A percentile compares a stretch with the other conserved stretches of the same genome.
Conservation (phyloP, 2,888 invertebrate genomes). For the Drosophila infuscata region DNA sequence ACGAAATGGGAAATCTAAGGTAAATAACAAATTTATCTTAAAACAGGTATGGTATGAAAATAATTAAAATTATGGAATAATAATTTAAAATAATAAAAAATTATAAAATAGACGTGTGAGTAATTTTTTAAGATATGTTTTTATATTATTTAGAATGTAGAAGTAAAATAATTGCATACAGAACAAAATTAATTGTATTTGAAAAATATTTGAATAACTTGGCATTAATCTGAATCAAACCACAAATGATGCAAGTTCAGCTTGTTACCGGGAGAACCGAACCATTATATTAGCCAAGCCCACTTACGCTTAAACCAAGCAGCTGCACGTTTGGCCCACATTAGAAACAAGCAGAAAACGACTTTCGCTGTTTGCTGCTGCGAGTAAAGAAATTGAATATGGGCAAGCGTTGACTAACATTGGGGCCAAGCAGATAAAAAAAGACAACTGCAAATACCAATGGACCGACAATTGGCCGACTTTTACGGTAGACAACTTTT, state of each 20-base stretch:
- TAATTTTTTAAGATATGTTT: not conserved
- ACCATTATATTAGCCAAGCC: constrained; percentile 24
- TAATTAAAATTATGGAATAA: not conserved
- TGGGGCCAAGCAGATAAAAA: constrained; percentile 58
- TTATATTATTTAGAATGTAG: not conserved
- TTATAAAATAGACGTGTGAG: not conserved
- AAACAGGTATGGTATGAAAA: not conserved
- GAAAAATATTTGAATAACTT: constrained; percentile 4
- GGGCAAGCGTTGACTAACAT: constrained; percentile 69
- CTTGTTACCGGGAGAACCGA: constrained; percentile 39
- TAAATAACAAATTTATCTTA: not conserved
- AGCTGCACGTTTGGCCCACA: constrained; percentile 77
- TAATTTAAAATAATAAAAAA: not conserved
- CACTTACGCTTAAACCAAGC: constrained; percentile 26
- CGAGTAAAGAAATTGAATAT: constrained; percentile 46
- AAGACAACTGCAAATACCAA: constrained; percentile 44
- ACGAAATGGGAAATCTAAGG: not conserved
- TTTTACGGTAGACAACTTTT: constrained; percentile 70
- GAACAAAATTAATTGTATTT: not conserved
- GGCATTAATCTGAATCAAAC: not conserved
- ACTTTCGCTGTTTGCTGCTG: constrained; percentile 69
- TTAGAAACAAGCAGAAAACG: constrained; percentile 75
- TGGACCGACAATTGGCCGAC: constrained; percentile 59
- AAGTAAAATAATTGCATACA: not conserved
- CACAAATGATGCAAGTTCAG: constrained; percentile 26